A percentile compares a stretch with the other conserved stretches of the same genome.
phyloP scores from a whole-genome alignment of 2,113 vertebrate species.

The Empidonax alnorum region DNA sequence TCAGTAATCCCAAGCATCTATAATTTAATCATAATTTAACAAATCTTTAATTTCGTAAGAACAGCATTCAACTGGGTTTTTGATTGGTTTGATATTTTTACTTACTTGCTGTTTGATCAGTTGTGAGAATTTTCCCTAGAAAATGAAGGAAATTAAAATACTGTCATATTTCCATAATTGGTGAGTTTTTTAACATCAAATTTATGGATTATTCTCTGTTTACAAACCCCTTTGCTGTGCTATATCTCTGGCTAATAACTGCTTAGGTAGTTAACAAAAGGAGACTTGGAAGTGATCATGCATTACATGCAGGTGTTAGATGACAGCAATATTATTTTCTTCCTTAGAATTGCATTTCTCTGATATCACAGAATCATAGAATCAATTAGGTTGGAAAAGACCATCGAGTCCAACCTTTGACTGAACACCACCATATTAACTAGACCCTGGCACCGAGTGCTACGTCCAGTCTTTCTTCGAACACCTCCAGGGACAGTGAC shows the following conservation, averaged over 20 bases:
- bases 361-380: not conserved
- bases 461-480: not conserved
- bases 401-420: not conserved
- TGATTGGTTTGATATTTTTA: not conserved
- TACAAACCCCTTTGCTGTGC: too few relatives aligned
- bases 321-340: not conserved
- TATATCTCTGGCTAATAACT: fast-evolving
- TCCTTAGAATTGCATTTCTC: not conserved
- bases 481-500: not conserved
- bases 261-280: not conserved
- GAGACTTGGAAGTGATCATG: fast-evolving
- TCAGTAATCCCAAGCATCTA: not conserved
- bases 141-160: not conserved
- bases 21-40: not conserved
- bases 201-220: not conserved
- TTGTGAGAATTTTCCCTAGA: not conserved
- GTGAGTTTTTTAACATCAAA: not conserved
- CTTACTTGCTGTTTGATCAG: not conserved
- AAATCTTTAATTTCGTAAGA: not conserved
- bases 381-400: not conserved
- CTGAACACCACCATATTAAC: not conserved
- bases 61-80: not conserved
- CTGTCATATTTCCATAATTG: fast-evolving
- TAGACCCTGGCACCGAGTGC: not conserved
- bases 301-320: fast-evolving